Evolutionary conservation across 2,888 invertebrate species (phyloP).

Genomic region (Oligia fasciuncula): DNA sequence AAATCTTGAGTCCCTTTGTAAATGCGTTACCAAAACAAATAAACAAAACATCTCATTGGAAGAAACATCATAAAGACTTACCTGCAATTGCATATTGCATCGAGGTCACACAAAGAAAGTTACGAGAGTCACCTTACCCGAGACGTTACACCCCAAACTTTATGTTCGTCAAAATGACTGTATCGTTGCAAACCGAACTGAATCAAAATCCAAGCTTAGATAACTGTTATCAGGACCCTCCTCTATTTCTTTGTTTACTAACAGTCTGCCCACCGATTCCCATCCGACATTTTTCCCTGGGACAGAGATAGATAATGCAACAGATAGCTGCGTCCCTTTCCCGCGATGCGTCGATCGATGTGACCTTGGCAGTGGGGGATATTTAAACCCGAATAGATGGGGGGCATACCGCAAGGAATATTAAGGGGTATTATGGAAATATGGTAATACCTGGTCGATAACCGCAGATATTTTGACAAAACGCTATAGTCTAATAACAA

Average conservation of each 20-base stretch:
- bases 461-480: background rate
- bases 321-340: conserved; percentile 70
- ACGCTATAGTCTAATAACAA: background rate
- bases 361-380: conserved; percentile 85
- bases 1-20: background rate
- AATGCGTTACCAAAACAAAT: background rate
- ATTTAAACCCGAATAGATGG: conserved; percentile 67
- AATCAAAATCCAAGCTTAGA: conserved; percentile 16
- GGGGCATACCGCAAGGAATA: conserved; percentile 49
- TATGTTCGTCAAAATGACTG: background rate
- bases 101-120: background rate
- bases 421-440: conserved; percentile 44
- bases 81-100: background rate
- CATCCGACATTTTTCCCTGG: conserved; percentile 57
- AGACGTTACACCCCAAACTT: background rate
- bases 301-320: conserved; percentile 65
- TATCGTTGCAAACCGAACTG: conserved; percentile 9
- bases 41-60: background rate
- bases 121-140: background rate
- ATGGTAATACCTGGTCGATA: conserved; percentile 33
- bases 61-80: background rate
- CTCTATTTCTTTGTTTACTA: conserved; percentile 74
- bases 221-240: conserved; percentile 44
- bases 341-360: conserved; percentile 79
- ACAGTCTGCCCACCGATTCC: conserved; percentile 69